These are phyloP conservation scores for Aleiodes alternator DNA, from an alignment of 2,888 invertebrate genomes.

Conservation along the genomic window DNA sequence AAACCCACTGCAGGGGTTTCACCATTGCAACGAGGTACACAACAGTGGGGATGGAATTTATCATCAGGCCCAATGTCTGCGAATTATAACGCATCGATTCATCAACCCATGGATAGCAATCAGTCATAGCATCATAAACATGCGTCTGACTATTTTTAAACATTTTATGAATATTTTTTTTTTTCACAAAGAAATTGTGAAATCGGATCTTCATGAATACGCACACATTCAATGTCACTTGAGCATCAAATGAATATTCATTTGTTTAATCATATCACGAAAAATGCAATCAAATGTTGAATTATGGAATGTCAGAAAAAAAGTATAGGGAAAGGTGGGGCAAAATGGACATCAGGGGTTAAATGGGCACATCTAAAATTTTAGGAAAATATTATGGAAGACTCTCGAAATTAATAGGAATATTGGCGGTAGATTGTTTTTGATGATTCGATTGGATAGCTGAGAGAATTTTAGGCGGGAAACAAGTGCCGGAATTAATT, in stretches of 20 bases:
- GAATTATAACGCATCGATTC: slow-evolving; percentile 73
- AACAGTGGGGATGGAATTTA: slow-evolving; percentile 65
- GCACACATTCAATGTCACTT: slow-evolving; percentile 38
- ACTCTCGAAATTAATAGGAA: too few species aligned
- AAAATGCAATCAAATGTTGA: background rate
- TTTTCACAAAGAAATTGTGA: slow-evolving; percentile 27
- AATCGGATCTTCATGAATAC: slow-evolving; percentile 40
- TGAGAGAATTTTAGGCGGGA: too few species aligned
- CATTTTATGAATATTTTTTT: slow-evolving; percentile 45
- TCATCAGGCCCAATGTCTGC: slow-evolving; percentile 71
- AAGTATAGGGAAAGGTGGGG: too few species aligned
- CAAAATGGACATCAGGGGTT: too few species aligned
- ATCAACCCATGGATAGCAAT: slow-evolving; percentile 71
- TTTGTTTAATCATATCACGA: background rate
- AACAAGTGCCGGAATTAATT: too few species aligned
- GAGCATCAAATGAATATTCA: slow-evolving; percentile 21
- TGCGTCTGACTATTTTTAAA: slow-evolving; percentile 59
- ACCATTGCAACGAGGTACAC: slow-evolving; percentile 23
- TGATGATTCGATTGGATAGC: too few species aligned
- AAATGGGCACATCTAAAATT: too few species aligned
- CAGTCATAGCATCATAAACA: slow-evolving; percentile 67
- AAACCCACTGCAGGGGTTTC: slow-evolving; percentile 36
- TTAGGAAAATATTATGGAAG: too few species aligned
- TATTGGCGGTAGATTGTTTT: too few species aligned
- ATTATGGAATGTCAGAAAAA: background rate